Percentiles rank a stretch among this genome's conserved stretches.
These are phyloP conservation scores for Polydrusus tereticollis DNA, from an alignment of 2,888 invertebrate genomes.

Conservation along the genomic window DNA sequence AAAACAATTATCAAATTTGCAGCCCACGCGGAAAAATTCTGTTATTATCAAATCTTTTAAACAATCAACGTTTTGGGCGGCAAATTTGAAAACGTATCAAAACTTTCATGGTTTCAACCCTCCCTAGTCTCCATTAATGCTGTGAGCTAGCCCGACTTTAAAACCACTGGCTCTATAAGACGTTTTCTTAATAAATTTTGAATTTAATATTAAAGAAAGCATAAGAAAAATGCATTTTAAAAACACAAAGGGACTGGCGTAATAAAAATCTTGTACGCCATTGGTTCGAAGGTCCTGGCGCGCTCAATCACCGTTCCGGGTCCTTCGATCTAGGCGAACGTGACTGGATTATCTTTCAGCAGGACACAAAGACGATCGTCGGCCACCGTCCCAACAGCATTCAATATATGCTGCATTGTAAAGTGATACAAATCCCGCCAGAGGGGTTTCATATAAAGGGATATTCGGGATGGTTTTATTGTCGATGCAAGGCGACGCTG, in stretches of 20 bases:
- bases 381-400: slow-evolving; percentile 29
- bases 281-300: not conserved
- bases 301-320: slow-evolving; percentile 35
- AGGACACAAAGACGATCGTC: slow-evolving; percentile 38
- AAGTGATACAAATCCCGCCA: slow-evolving; percentile 43
- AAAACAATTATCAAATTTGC: too few relatives aligned
- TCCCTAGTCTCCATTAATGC: too few relatives aligned
- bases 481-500: slow-evolving; percentile 19
- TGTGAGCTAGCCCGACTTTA: too few relatives aligned
- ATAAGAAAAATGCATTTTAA: not conserved
- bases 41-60: too few relatives aligned
- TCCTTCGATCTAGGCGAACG: slow-evolving; percentile 37
- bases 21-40: too few relatives aligned
- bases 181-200: too few relatives aligned
- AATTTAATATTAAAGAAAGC: not conserved
- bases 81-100: too few relatives aligned
- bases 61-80: too few relatives aligned
- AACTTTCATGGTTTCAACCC: too few relatives aligned
- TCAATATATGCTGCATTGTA: slow-evolving; percentile 42
- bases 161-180: too few relatives aligned
- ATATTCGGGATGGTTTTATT: slow-evolving; percentile 36
- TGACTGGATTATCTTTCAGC: slow-evolving; percentile 39
- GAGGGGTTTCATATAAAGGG: slow-evolving; percentile 32
- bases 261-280: slow-evolving; percentile 8
- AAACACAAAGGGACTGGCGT: not conserved